phyloP scores from a whole-genome alignment of 2,797 vertebrate species.

The Orientallactaga sibirica region DNA sequence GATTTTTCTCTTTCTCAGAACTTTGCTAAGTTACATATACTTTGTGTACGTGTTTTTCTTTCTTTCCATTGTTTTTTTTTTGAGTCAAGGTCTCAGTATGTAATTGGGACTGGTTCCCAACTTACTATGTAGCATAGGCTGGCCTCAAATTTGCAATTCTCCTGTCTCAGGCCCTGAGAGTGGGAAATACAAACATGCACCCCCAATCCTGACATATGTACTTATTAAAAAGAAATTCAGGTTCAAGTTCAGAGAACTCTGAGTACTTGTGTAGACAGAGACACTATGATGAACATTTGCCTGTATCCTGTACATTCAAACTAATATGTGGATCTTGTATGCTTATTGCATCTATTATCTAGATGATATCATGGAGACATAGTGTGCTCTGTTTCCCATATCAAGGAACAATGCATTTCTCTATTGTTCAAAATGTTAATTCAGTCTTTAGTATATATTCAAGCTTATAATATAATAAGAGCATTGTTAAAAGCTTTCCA shows the following conservation, averaged over 20 bases:
- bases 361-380: not conserved
- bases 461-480: not conserved
- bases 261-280: not conserved
- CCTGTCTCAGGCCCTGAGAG: too few relatives aligned
- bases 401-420: not conserved
- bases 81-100: too few relatives aligned
- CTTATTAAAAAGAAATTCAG: conserved; percentile 29
- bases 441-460: not conserved
- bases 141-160: too few relatives aligned
- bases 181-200: too few relatives aligned
- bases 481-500: not conserved
- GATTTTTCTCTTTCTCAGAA: not conserved
- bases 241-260: not conserved
- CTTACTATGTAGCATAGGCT: too few relatives aligned
- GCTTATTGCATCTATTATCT: conserved; percentile 3
- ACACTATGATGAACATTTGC: not conserved
- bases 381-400: not conserved
- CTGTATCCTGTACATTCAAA: not conserved
- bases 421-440: conserved; percentile 27
- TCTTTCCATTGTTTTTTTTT: too few relatives aligned
- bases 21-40: not conserved
- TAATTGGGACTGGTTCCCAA: too few relatives aligned
- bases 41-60: not conserved
- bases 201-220: not conserved
- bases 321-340: not conserved